Evolutionary conservation across 2,113 vertebrate species (phyloP).

Genomic region (Pteruthius melanotis): DNA sequence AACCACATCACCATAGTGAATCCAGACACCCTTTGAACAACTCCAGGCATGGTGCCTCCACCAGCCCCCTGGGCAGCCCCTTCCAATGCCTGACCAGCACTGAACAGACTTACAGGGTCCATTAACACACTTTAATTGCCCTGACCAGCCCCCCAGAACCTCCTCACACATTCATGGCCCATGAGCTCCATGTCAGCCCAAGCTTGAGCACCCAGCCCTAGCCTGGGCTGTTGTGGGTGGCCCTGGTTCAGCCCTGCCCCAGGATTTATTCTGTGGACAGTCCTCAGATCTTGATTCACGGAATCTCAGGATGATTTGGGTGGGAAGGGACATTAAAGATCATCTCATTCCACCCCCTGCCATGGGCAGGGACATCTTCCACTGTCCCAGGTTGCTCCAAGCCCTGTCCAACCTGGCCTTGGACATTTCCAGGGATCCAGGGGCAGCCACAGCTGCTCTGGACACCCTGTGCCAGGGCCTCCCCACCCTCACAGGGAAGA

Average conservation of each 20-base stretch:
- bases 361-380: background rate
- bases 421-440: background rate
- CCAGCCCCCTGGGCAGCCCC: background rate
- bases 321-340: background rate
- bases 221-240: background rate
- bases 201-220: background rate
- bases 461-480: background rate
- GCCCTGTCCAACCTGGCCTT: background rate
- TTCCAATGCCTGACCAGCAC: background rate
- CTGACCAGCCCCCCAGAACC: background rate
- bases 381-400: background rate
- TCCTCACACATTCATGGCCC: background rate
- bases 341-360: background rate
- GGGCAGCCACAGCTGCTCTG: background rate
- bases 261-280: background rate
- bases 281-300: background rate
- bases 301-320: background rate
- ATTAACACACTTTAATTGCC: background rate
- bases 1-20: background rate
- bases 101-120: background rate
- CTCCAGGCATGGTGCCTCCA: background rate
- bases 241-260: background rate
- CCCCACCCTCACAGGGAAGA: rapidly evolving
- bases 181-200: background rate
- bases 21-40: background rate